These are phyloP conservation scores for Antheraea mylitta DNA, from an alignment of 1,140 invertebrate genomes.

Conservation along the genomic window DNA sequence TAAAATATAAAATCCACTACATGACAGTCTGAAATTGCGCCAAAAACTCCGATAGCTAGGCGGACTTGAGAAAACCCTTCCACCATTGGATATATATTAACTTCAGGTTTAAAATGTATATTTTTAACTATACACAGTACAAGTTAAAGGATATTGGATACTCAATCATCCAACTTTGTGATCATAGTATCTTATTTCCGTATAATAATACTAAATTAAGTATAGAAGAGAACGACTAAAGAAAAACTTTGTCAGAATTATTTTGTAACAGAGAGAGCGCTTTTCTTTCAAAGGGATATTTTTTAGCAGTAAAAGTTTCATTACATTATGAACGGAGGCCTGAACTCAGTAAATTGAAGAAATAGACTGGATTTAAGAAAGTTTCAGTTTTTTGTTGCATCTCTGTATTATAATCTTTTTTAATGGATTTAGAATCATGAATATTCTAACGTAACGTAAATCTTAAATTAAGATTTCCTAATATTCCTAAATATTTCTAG, in stretches of 20 bases:
- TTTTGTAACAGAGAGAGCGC: not conserved
- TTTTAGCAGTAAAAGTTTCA: not conserved
- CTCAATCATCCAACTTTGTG: not conserved
- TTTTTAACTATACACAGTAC: too few species aligned
- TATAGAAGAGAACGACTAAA: not conserved
- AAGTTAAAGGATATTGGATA: not conserved
- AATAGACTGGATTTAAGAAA: not conserved
- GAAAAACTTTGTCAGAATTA: constrained; percentile 1
- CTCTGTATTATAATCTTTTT: too few species aligned
- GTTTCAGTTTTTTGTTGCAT: not conserved
- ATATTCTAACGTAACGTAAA: too few species aligned
- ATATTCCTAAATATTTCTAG: too few species aligned
- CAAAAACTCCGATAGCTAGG: too few species aligned
- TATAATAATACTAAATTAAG: not conserved
- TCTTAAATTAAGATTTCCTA: too few species aligned
- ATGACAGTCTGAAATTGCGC: too few species aligned
- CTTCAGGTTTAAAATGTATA: too few species aligned
- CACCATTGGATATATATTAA: too few species aligned
- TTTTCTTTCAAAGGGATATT: not conserved
- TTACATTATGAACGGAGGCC: not conserved
- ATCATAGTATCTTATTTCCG: not conserved
- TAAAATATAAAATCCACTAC: too few species aligned
- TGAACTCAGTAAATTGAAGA: not conserved
- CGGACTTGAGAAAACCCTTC: too few species aligned
- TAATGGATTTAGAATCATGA: too few species aligned